Evolutionary conservation across 2,113 vertebrate species (phyloP).

Genomic region (Brachionichthys hirsutus): DNA sequence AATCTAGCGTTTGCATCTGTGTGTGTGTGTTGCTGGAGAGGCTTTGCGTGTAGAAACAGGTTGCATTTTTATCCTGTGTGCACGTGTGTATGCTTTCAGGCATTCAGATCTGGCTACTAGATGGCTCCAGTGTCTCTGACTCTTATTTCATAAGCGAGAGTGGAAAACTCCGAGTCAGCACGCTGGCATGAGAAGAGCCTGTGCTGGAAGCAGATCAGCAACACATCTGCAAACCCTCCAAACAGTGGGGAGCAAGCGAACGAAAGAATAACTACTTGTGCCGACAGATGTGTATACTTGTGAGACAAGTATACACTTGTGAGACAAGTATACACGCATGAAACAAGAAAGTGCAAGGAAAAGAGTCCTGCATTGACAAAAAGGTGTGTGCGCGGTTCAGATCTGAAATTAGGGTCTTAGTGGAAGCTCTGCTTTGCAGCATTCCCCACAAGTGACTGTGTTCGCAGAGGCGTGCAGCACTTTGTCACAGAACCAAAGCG

Average conservation of each 20-base stretch:
- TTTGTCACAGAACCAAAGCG: slow-evolving; percentile 1
- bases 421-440: slow-evolving; percentile 23
- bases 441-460: slow-evolving; percentile 4
- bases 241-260: slow-evolving; percentile 8
- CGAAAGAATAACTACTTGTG: slow-evolving; percentile 11
- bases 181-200: slow-evolving; percentile 64
- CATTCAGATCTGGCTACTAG: slow-evolving; percentile 53
- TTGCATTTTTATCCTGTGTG: slow-evolving; percentile 27
- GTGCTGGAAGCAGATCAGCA: slow-evolving; percentile 67
- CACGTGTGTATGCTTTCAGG: slow-evolving; percentile 27
- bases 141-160: slow-evolving; percentile 72
- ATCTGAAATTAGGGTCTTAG: slow-evolving; percentile 25
- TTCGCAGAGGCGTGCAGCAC: not conserved
- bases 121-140: slow-evolving; percentile 61
- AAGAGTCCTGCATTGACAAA: not conserved
- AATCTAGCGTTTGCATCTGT: not conserved
- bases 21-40: not conserved
- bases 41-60: not conserved
- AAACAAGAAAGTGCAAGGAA: slow-evolving; percentile 12
- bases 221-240: slow-evolving; percentile 68
- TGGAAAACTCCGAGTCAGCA: slow-evolving; percentile 77
- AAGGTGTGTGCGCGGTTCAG: not conserved
- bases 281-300: not conserved
- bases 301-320: too few species aligned
- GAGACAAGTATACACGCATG: too few species aligned